Evolutionary conservation across 2,113 vertebrate species (phyloP).

Genomic region (human): GRCh38 chr2:109689001-109689500

Average conservation of each 20-base stretch:
- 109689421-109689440: neutral
- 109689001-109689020: too few relatives aligned
- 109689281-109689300: neutral
- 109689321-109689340: neutral
- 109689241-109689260: neutral
- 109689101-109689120: too few relatives aligned
- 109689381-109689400: neutral
- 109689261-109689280: neutral
- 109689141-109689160: rapidly evolving
- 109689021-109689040: too few relatives aligned
- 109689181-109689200: too few relatives aligned
- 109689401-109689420: neutral
- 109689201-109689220: neutral
- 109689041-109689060: too few relatives aligned
- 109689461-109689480: neutral
- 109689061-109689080: too few relatives aligned
- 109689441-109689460: neutral
- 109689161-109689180: too few relatives aligned
- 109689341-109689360: neutral
- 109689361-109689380: too few relatives aligned
- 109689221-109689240: neutral
- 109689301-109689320: neutral
- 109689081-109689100: too few relatives aligned
- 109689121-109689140: too few relatives aligned
- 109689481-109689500: neutral